These are phyloP conservation scores for Nephila pilipes DNA, from an alignment of 1,140 invertebrate genomes.

Conservation along the genomic window DNA sequence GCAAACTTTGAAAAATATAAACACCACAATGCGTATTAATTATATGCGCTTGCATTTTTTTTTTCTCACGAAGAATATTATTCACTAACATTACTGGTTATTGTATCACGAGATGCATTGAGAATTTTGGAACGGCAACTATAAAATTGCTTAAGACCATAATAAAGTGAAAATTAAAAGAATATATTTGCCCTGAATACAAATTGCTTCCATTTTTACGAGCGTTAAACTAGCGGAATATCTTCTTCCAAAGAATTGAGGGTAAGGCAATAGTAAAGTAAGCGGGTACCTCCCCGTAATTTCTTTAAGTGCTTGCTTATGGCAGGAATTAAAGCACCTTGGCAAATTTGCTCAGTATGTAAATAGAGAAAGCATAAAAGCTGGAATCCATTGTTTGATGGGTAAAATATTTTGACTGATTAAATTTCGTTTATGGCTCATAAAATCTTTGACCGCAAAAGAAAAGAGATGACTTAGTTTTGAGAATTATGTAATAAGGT, in stretches of 20 bases:
- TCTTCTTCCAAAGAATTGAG: neutral
- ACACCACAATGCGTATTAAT: neutral
- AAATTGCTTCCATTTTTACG: slow-evolving; percentile 10
- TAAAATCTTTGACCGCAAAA: neutral
- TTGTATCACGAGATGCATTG: neutral
- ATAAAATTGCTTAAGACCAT: neutral
- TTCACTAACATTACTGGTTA: neutral
- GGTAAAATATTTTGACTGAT: slow-evolving; percentile 28
- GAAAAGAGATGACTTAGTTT: neutral
- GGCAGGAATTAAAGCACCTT: slow-evolving; percentile 1
- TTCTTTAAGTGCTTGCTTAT: slow-evolving; percentile 31
- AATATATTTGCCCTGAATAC: slow-evolving; percentile 10
- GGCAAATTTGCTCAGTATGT: slow-evolving; percentile 21
- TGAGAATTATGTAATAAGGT: neutral
- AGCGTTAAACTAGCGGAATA: neutral
- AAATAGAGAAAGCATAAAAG: neutral
- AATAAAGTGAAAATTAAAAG: slow-evolving; percentile 36
- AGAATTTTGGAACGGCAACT: neutral
- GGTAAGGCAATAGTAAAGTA: neutral
- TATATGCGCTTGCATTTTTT: neutral
- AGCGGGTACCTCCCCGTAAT: neutral
- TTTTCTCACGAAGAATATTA: neutral
- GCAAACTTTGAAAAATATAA: neutral
- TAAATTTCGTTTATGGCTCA: slow-evolving; percentile 37
- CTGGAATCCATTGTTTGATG: slow-evolving; percentile 17